phyloP scores from a whole-genome alignment of 2,888 invertebrate species.

The Mellilla xanthometata region DNA sequence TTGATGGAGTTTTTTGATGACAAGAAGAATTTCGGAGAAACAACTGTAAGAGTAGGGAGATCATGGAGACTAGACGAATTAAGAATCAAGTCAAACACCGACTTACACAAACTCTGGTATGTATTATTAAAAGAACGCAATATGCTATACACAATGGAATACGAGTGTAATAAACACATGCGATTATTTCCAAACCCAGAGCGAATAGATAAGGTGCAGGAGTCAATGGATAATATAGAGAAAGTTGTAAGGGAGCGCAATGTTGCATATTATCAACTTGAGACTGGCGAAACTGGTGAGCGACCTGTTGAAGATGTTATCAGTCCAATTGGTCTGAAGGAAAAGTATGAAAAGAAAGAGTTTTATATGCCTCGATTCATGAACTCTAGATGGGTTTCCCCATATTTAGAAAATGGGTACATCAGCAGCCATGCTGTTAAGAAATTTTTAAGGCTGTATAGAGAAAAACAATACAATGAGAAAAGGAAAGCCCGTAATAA shows the following conservation, averaged over 20 bases:
- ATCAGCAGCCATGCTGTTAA: slow-evolving; percentile 83
- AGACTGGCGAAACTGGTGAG: slow-evolving; percentile 94
- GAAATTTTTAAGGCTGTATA: slow-evolving; percentile 79
- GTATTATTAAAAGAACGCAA: slow-evolving; percentile 96
- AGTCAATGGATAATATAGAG: slow-evolving; percentile 97
- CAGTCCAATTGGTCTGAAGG: slow-evolving; percentile 84
- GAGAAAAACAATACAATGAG: slow-evolving; percentile 84
- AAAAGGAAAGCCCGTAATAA: slow-evolving; percentile 84
- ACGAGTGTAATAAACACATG: slow-evolving; percentile 86
- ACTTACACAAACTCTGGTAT: slow-evolving; percentile 98
- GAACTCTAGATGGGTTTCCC: slow-evolving; percentile 85
- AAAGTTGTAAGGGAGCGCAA: slow-evolving; percentile 96
- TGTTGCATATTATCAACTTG: slow-evolving; percentile 92
- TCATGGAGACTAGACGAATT: slow-evolving; percentile 95
- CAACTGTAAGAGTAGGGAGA: slow-evolving; percentile 90
- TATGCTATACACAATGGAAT: slow-evolving; percentile 98
- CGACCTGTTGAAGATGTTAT: slow-evolving; percentile 84
- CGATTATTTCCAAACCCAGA: slow-evolving; percentile 95
- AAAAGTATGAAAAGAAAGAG: slow-evolving; percentile 82
- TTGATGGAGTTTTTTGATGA: slow-evolving; percentile 96
- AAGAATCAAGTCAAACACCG: slow-evolving; percentile 96
- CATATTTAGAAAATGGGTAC: slow-evolving; percentile 77
- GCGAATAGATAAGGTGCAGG: slow-evolving; percentile 95
- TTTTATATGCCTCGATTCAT: slow-evolving; percentile 85
- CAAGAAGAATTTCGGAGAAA: slow-evolving; percentile 91